Evolutionary conservation across 2,797 vertebrate species (phyloP).

Genomic region (Anniella stebbinsi): DNA sequence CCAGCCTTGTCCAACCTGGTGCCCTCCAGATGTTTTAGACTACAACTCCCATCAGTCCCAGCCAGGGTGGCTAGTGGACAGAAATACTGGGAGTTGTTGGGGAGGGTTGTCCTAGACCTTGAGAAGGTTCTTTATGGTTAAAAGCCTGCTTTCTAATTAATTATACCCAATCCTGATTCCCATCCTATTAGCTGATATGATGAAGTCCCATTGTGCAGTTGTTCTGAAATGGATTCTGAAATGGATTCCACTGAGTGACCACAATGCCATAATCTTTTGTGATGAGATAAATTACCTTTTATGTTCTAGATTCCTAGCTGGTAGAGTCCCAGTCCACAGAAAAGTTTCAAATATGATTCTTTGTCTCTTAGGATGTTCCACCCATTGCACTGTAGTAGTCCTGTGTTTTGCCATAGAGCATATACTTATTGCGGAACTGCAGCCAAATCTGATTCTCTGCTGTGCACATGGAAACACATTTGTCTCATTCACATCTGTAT

Average conservation of each 20-base stretch:
- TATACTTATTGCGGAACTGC: neutral
- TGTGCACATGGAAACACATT: neutral
- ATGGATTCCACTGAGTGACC: neutral
- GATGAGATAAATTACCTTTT: neutral
- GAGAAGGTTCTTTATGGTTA: neutral
- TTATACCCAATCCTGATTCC: neutral
- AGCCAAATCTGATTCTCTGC: neutral
- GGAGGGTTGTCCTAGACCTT: too few relatives aligned
- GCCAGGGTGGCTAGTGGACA: too few relatives aligned
- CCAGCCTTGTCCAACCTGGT: too few relatives aligned
- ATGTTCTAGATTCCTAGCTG: accelerated
- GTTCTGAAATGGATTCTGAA: too few relatives aligned
- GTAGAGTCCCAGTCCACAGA: accelerated
- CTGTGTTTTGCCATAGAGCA: neutral
- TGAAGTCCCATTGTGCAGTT: accelerated
- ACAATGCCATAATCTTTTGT: neutral
- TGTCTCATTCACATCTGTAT: neutral
- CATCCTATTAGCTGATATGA: neutral
- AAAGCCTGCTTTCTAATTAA: neutral
- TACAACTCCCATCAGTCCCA: too few relatives aligned
- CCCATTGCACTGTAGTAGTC: neutral
- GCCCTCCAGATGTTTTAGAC: too few relatives aligned
- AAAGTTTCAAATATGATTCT: accelerated
- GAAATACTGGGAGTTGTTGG: too few relatives aligned
- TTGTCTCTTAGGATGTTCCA: neutral